Conservation (phyloP, 2,888 invertebrate species). For the Caenorhabditis virilis region DNA sequence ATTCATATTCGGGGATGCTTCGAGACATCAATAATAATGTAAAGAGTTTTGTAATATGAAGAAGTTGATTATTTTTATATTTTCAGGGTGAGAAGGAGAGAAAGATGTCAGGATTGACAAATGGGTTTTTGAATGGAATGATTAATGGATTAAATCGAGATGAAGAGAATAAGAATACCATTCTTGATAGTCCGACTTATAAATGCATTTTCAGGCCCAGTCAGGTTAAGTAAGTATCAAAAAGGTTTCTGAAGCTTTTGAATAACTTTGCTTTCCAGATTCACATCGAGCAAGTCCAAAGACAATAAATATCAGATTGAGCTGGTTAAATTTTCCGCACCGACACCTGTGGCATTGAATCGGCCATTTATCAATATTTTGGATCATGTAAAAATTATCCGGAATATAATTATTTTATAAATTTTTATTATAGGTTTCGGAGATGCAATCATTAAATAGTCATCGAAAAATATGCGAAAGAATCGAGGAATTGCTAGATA, state of each 20-base stretch:
- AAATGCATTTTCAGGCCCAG: slow-evolving; percentile 40
- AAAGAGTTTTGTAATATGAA: too few relatives aligned
- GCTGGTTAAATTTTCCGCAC: slow-evolving; percentile 61
- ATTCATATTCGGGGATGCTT: too few relatives aligned
- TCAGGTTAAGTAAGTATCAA: slow-evolving; percentile 36
- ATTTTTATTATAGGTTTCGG: too few relatives aligned
- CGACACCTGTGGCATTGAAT: slow-evolving; percentile 63
- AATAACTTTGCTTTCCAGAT: slow-evolving; percentile 5
- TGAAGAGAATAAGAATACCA: too few relatives aligned
- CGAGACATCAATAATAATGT: too few relatives aligned
- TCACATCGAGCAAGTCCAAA: slow-evolving; percentile 33
- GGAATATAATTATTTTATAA: too few relatives aligned
- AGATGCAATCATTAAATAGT: slow-evolving; percentile 43
- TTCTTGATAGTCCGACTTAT: too few relatives aligned
- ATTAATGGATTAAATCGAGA: too few relatives aligned
- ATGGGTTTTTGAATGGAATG: too few relatives aligned
- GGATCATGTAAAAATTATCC: too few relatives aligned
- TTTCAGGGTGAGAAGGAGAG: slow-evolving; percentile 6
- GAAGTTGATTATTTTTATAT: slow-evolving; percentile 17
- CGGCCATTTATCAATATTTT: slow-evolving; percentile 69
- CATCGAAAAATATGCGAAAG: slow-evolving; percentile 51
- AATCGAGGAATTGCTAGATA: slow-evolving; percentile 61
- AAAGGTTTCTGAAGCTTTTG: not conserved
- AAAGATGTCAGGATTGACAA: slow-evolving; percentile 20
- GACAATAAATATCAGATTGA: slow-evolving; percentile 45